Conservation (phyloP, 2,113 vertebrate genomes). For the Nothoprocta perdicaria region DNA sequence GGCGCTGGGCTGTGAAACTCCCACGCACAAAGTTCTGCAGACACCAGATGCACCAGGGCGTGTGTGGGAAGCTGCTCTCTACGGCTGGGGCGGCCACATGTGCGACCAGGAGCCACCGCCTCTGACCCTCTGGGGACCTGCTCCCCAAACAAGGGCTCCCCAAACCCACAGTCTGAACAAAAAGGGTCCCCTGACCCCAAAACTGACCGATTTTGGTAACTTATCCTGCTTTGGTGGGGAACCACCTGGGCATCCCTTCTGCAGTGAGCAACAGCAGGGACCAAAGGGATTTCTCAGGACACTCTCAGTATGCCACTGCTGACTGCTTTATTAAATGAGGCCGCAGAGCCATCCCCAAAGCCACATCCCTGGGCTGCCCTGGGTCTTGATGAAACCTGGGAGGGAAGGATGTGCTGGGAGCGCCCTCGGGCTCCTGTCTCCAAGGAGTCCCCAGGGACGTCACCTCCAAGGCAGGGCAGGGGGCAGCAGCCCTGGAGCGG, state of each 20-base stretch:
- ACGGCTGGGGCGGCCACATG: no score
- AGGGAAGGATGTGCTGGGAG: neutral
- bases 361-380: neutral
- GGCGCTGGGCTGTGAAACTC: neutral
- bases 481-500: neutral
- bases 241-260: no score
- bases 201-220: no score
- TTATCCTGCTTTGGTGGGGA: no score
- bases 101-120: neutral
- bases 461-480: no score
- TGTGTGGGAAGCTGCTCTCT: neutral
- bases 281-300: no score
- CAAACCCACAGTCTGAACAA: neutral
- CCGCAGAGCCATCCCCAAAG: neutral
- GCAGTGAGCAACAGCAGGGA: no score
- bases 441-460: no score
- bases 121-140: no score
- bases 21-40: neutral
- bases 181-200: neutral
- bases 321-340: neutral
- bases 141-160: neutral
- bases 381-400: neutral
- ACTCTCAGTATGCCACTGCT: no score
- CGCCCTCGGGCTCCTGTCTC: neutral
- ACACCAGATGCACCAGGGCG: neutral